A percentile compares a stretch with the other conserved stretches of the same genome.
phyloP scores from a whole-genome alignment of 2,888 invertebrate species.

The Troides helena region DNA sequence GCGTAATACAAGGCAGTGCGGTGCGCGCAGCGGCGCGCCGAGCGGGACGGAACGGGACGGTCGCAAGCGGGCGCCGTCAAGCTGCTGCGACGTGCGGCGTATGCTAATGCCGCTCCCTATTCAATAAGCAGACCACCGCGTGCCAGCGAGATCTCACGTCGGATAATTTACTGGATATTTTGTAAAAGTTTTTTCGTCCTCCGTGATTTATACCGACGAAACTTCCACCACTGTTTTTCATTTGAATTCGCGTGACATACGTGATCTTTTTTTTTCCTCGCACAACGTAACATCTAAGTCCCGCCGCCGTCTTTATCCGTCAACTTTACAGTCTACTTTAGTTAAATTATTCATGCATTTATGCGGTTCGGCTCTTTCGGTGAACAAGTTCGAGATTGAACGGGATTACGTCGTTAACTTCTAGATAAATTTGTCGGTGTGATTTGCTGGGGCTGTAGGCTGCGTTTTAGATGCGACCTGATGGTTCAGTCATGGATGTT shows the following conservation, averaged over 20 bases:
- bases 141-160: slow-evolving; percentile 79
- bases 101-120: slow-evolving; percentile 77
- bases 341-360: slow-evolving; percentile 78
- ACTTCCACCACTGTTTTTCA: slow-evolving; percentile 79
- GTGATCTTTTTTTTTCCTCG: slow-evolving; percentile 71
- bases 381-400: slow-evolving; percentile 59
- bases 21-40: slow-evolving; percentile 28
- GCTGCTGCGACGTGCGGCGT: slow-evolving; percentile 73
- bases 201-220: slow-evolving; percentile 79
- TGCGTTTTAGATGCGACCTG: slow-evolving; percentile 28
- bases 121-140: slow-evolving; percentile 80
- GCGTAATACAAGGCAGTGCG: slow-evolving; percentile 22
- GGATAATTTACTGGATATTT: slow-evolving; percentile 81
- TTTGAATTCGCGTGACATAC: slow-evolving; percentile 80
- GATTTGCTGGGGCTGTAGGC: not conserved
- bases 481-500: slow-evolving; percentile 78
- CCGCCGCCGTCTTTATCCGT: slow-evolving; percentile 65
- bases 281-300: slow-evolving; percentile 60
- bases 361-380: slow-evolving; percentile 67
- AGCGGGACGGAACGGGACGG: slow-evolving; percentile 26
- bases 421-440: not conserved
- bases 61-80: slow-evolving; percentile 40
- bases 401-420: slow-evolving; percentile 60
- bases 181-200: slow-evolving; percentile 80
- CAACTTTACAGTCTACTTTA: slow-evolving; percentile 71